A percentile compares a stretch with the other conserved stretches of the same genome.
Evolutionary conservation across 2,113 vertebrate genomes (phyloP).

Genomic region (Rhinolophus ferrumequinum): DNA sequence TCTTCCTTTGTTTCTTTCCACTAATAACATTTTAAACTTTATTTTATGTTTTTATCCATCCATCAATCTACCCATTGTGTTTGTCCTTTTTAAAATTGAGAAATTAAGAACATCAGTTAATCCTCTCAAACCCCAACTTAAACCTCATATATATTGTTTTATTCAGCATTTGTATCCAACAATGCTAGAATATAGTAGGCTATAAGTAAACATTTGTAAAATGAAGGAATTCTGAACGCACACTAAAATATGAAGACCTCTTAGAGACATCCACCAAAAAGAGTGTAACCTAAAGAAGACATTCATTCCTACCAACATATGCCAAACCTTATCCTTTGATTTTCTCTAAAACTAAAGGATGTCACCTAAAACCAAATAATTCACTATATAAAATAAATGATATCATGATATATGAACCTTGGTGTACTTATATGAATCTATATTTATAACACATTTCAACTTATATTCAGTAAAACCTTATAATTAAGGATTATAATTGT

Average conservation of each 20-base stretch:
- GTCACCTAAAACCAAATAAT: background rate
- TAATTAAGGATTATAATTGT: slow-evolving; percentile 10
- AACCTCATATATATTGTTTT: background rate
- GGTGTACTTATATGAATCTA: background rate
- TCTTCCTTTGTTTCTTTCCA: too few relatives aligned
- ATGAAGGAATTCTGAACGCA: background rate
- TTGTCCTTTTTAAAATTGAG: background rate
- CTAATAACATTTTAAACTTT: background rate
- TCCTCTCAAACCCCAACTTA: background rate
- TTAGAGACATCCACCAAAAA: background rate
- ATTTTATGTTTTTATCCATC: background rate
- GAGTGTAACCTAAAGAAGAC: background rate
- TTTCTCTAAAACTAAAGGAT: background rate
- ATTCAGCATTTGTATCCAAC: background rate
- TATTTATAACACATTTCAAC: background rate
- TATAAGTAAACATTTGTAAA: background rate
- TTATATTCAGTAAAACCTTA: background rate
- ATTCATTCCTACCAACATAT: background rate
- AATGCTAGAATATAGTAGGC: background rate
- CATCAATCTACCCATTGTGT: background rate
- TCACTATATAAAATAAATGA: background rate
- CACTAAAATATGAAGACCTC: background rate
- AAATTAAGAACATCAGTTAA: background rate
- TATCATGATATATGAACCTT: background rate
- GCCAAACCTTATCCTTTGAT: background rate